Evolutionary conservation across 35 echinoderm and acorn worm genomes (phyloP), one percentile per base, ranked within the genome.

Genomic region (Apostichopus japonicus): DNA sequence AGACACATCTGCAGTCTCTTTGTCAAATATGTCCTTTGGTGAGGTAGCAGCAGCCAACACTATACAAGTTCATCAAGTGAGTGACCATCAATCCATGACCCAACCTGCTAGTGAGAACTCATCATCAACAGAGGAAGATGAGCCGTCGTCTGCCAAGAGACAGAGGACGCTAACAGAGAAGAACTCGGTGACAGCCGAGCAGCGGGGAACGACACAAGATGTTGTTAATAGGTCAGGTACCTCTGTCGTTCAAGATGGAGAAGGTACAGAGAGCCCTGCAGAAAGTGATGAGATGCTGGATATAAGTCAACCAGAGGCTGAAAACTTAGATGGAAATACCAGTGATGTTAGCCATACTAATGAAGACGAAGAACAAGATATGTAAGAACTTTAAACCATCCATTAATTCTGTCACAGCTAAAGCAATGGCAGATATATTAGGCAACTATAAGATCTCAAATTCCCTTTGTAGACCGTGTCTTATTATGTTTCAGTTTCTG

Each of bases 1-100:
- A 44, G 56, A 62, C 11, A 87, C 86, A 9, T 87, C 63, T 65
- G 86, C 86, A 21, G 65, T 23, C 4, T 87, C 86, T 87, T 1
- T 87, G 13, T 87, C 86, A 5, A 56, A 15, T 6, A 65, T 54
- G 17, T 23, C 63, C 6, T 16, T 87, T 13, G 63, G 63, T n/a
- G 86, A 87, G 24, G 86, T 87, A 56, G 86, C 86, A 57, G 86
- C 56, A 87, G 56, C 56, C 14, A 87, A 87, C 10, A 87, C 86
- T 24, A 33, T 87, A 51, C 86, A 61, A 54, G 44, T 87, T 2
- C 16, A 87, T 54, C 56, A 87, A 21, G 58, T 13, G 51, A 54
- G 51, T 87, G 22, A 23, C 8, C 63, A 5, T 23, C 11, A 87
- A 4, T 56, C 33, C 8, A 15, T 24, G 15, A 44, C 54, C 10